Percentiles rank a stretch among this genome's conserved stretches.
These are phyloP conservation scores for Meriones psammophilus DNA, from an alignment of 2,797 vertebrate species.

Conservation along the genomic window DNA sequence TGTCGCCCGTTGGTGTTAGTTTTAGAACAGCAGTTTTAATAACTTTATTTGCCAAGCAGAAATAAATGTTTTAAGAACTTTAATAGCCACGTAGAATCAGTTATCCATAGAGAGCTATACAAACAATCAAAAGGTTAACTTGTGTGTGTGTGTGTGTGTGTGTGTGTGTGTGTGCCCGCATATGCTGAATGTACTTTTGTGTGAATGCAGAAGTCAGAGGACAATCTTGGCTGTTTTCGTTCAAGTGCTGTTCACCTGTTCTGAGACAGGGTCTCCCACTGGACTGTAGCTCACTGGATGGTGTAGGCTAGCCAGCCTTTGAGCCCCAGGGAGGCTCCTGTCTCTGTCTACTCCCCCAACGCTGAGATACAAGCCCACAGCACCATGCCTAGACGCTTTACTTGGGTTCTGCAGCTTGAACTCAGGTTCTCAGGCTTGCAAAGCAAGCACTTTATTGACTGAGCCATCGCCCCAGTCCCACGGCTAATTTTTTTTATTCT, in stretches of 20 bases:
- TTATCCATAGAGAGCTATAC: constrained; percentile 24
- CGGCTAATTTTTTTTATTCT: not conserved
- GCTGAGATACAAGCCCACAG: not conserved
- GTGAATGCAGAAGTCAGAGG: not conserved
- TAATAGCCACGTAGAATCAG: not conserved
- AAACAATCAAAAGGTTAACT: not conserved
- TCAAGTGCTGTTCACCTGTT: not conserved
- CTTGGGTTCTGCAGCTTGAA: not conserved
- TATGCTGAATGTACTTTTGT: not conserved
- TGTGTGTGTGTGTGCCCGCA: not conserved
- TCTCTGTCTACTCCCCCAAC: not conserved
- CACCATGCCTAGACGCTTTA: not conserved
- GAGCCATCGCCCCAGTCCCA: no score
- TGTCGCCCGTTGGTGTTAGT: constrained; percentile 2
- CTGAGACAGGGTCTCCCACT: not conserved
- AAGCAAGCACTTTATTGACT: not conserved
- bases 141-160: not conserved
- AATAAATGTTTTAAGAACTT: not conserved
- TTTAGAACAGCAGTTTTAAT: constrained; percentile 55
- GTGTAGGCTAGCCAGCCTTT: not conserved
- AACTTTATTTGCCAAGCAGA: constrained; percentile 42
- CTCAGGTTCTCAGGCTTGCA: not conserved
- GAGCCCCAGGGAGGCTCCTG: not conserved
- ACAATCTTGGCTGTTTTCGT: not conserved
- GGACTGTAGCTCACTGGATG: not conserved